Evolutionary conservation across 2,888 invertebrate genomes (phyloP).

Genomic region (Notodonta ziczac): DNA sequence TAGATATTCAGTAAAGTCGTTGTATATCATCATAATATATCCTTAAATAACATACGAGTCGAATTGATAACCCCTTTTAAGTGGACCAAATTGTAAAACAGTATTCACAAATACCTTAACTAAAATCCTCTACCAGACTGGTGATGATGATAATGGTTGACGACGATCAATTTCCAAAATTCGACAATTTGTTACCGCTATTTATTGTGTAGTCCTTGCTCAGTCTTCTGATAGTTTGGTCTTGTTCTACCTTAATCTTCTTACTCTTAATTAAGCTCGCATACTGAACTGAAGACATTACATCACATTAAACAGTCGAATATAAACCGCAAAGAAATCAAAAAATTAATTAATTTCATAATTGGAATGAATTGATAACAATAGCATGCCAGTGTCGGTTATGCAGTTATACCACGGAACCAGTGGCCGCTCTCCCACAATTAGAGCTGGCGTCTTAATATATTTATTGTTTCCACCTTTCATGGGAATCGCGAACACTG

Average conservation of each 20-base stretch:
- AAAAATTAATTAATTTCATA: conserved; percentile 29
- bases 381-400: conserved; percentile 32
- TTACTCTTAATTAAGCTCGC: conserved; percentile 5
- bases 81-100: no score
- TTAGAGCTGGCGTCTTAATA: conserved; percentile 43
- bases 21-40: no score
- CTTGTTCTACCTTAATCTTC: conserved; percentile 11
- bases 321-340: conserved; percentile 2
- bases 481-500: conserved; percentile 33
- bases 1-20: not conserved
- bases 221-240: conserved; percentile 18
- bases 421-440: conserved; percentile 46
- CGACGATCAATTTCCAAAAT: no score
- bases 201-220: no score
- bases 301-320: conserved; percentile 1
- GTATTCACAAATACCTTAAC: no score
- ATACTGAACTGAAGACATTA: no score
- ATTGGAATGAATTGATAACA: conserved; percentile 24
- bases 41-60: no score
- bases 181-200: no score
- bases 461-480: conserved; percentile 41
- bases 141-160: no score
- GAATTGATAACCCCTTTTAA: no score
- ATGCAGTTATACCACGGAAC: conserved; percentile 25
- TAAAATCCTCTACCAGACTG: no score